A percentile compares a stretch with the other conserved stretches of the same genome.
These are phyloP conservation scores for Apus apus DNA, from an alignment of 2,113 vertebrate genomes.

Conservation along the genomic window DNA sequence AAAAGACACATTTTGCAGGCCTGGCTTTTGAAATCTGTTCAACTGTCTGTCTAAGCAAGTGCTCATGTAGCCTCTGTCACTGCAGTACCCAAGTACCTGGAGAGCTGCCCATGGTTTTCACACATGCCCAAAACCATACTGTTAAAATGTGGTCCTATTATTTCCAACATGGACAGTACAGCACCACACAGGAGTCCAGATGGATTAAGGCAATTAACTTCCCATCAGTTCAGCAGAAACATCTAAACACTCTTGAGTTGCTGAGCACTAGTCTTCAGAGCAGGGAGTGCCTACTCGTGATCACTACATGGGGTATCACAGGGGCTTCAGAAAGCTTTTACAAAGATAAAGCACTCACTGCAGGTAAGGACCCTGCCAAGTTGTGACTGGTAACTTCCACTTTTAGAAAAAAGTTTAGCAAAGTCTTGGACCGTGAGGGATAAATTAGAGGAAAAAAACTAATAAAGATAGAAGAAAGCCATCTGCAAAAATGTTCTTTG, in stretches of 20 bases:
- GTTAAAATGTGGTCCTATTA: conserved; percentile 3
- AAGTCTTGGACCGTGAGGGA: neutral
- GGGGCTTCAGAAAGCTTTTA: neutral
- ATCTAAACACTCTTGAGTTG: neutral
- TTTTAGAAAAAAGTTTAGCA: neutral
- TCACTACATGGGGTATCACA: neutral
- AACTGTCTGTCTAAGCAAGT: conserved; percentile 21
- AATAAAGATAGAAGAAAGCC: neutral
- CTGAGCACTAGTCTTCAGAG: neutral
- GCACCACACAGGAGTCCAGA: neutral
- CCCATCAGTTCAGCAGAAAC: neutral
- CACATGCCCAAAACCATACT: conserved; percentile 31
- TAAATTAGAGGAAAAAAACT: neutral
- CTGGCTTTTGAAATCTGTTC: conserved; percentile 34
- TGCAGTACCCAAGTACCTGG: neutral
- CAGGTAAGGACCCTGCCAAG: neutral
- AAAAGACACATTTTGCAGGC: conserved; percentile 15
- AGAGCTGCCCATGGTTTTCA: conserved; percentile 18
- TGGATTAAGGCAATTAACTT: conserved; percentile 7
- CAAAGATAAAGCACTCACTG: neutral
- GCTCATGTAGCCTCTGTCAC: neutral
- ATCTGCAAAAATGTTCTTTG: neutral
- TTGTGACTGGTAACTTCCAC: neutral
- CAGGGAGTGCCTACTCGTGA: neutral
- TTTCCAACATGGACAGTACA: neutral